Percentiles rank a stretch among this genome's conserved stretches.
phyloP scores from a whole-genome alignment of 2,888 invertebrate genomes.

The Megalurothrips usitatus region DNA sequence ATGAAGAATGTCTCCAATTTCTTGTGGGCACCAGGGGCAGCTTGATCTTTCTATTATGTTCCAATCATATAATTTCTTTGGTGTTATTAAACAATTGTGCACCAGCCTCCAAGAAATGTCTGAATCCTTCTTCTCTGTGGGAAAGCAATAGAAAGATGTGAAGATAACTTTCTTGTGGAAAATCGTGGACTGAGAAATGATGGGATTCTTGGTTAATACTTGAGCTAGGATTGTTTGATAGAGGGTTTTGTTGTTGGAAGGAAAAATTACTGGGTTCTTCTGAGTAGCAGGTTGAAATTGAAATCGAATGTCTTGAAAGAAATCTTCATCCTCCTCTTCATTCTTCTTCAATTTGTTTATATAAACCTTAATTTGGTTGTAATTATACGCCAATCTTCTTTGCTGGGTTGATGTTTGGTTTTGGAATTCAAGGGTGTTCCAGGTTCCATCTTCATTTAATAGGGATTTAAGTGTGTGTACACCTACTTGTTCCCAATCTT shows the following conservation, averaged over 20 bases:
- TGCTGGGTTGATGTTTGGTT: accelerated
- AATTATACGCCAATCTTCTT: background rate
- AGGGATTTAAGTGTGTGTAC: background rate
- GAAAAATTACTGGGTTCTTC: background rate
- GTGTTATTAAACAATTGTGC: background rate
- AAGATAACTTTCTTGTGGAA: background rate
- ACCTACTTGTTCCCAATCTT: background rate
- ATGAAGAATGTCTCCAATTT: background rate
- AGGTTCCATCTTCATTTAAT: background rate
- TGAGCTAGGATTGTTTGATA: background rate
- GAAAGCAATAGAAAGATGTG: background rate
- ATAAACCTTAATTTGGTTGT: background rate
- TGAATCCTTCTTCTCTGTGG: background rate
- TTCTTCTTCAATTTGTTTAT: background rate
- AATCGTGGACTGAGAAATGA: background rate
- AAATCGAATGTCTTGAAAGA: background rate
- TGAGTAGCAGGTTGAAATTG: background rate
- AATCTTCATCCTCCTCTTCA: background rate
- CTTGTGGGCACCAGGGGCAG: background rate
- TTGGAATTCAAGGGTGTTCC: background rate
- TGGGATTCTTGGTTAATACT: background rate
- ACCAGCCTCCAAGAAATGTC: background rate
- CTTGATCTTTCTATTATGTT: background rate
- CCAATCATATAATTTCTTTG: background rate
- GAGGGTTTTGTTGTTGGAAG: background rate